Percentiles rank a stretch among this genome's conserved stretches.
phyloP scores from a whole-genome alignment of 2,888 invertebrate species.

The Halictus quadricinctus region DNA sequence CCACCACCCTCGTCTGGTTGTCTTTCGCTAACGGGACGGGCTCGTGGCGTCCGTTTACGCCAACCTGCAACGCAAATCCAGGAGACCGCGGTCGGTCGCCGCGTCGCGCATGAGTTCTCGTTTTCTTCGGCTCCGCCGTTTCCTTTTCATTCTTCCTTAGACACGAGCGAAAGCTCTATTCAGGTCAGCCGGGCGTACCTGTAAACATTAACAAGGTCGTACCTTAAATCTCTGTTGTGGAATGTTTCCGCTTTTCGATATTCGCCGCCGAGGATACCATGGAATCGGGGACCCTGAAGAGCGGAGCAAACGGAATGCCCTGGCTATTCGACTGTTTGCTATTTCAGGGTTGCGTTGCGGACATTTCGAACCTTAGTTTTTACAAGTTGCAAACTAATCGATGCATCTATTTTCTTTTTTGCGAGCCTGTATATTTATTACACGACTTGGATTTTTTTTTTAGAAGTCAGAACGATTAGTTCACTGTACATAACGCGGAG shows the following conservation, averaged over 20 bases:
- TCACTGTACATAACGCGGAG: too few species aligned
- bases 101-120: conserved; percentile 46
- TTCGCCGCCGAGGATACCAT: not conserved
- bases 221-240: conserved; percentile 10
- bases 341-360: not conserved
- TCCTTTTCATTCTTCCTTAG: conserved; percentile 63
- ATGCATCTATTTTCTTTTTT: too few species aligned
- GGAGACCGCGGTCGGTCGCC: conserved; percentile 38
- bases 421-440: too few species aligned
- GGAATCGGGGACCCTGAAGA: not conserved
- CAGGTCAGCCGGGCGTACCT: conserved; percentile 45
- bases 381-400: not conserved
- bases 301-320: not conserved
- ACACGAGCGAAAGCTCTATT: conserved; percentile 47
- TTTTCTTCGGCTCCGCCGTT: conserved; percentile 58
- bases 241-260: conserved; percentile 4
- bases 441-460: too few species aligned
- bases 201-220: conserved; percentile 51
- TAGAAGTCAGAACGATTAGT: too few species aligned
- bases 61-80: conserved; percentile 22
- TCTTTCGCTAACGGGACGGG: conserved; percentile 8
- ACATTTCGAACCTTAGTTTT: not conserved
- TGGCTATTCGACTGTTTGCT: not conserved
- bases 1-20: not conserved
- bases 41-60: conserved; percentile 19